These are phyloP conservation scores for Hartigia nigra DNA, from an alignment of 2,888 invertebrate genomes.

Conservation along the genomic window DNA sequence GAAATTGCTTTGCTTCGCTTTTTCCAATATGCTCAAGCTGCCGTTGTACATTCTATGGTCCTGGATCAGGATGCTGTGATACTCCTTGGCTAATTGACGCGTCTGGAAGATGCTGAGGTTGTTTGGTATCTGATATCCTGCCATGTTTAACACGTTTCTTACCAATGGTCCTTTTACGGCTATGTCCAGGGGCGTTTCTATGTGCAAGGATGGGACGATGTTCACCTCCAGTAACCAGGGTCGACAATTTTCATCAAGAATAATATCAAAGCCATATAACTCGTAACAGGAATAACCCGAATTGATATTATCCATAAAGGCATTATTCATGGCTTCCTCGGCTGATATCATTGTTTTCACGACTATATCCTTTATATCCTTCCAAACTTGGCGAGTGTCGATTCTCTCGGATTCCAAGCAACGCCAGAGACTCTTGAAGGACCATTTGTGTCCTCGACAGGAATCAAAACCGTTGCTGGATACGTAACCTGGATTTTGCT, in stretches of 20 bases:
- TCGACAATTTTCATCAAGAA: constrained; percentile 87
- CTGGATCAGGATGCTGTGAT: constrained; percentile 10
- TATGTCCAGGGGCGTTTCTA: constrained; percentile 84
- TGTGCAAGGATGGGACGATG: constrained; percentile 86
- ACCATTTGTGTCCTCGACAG: constrained; percentile 94
- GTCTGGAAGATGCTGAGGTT: constrained; percentile 18
- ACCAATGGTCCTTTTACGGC: constrained; percentile 92
- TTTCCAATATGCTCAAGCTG: constrained; percentile 8
- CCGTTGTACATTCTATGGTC: constrained; percentile 18
- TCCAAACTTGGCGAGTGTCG: constrained; percentile 81
- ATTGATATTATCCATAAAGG: constrained; percentile 78
- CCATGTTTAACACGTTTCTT: constrained; percentile 87
- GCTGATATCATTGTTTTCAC: constrained; percentile 91
- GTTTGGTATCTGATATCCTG: constrained; percentile 84
- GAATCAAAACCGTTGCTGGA: constrained; percentile 89
- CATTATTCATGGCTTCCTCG: constrained; percentile 77
- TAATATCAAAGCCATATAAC: constrained; percentile 92
- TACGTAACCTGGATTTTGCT: constrained; percentile 83
- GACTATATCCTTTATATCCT: constrained; percentile 84
- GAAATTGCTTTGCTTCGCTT: constrained; percentile 10
- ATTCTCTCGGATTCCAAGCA: constrained; percentile 77
- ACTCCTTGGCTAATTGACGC: constrained; percentile 16
- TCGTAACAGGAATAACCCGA: constrained; percentile 90
- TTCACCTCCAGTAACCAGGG: constrained; percentile 92
- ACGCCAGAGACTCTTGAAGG: constrained; percentile 73